Conservation (phyloP, 2,113 vertebrate species). For the Gavialis gangeticus region DNA sequence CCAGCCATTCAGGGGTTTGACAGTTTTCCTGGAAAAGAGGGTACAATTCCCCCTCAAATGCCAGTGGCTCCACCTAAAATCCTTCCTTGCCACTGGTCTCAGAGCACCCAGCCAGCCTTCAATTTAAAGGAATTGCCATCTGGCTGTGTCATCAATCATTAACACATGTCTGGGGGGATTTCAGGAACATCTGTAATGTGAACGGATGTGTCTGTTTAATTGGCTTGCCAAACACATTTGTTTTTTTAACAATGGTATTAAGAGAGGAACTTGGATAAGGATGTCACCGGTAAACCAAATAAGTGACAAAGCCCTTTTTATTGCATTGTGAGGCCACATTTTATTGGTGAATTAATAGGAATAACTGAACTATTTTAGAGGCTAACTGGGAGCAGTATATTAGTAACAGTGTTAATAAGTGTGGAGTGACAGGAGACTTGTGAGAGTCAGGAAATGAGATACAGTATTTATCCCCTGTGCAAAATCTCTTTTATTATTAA, state of each 20-base stretch:
- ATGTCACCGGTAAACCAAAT: not conserved
- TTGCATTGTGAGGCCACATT: conserved; percentile 31
- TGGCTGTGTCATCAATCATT: not conserved
- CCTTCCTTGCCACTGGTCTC: not conserved
- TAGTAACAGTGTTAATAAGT: conserved; percentile 73
- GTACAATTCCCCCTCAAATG: not conserved
- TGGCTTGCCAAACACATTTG: accelerated
- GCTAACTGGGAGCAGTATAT: conserved; percentile 78
- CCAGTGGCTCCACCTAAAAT: not conserved
- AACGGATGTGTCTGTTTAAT: not conserved
- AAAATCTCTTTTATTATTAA: conserved; percentile 82
- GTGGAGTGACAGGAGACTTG: conserved; percentile 74
- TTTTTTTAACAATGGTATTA: not conserved
- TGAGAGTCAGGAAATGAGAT: conserved; percentile 74
- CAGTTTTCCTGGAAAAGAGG: not conserved
- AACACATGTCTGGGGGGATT: not conserved
- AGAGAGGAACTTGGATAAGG: not conserved
- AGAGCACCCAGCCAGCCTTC: not conserved
- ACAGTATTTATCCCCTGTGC: conserved; percentile 80
- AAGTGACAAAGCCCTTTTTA: conserved; percentile 32
- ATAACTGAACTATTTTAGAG: conserved; percentile 77
- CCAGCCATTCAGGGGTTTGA: not conserved
- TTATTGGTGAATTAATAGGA: conserved; percentile 76
- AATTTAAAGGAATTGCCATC: not conserved
- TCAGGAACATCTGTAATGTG: not conserved